Evolutionary conservation across 2,113 vertebrate species (phyloP).

Genomic region (Tachysurus fulvidraco): DNA sequence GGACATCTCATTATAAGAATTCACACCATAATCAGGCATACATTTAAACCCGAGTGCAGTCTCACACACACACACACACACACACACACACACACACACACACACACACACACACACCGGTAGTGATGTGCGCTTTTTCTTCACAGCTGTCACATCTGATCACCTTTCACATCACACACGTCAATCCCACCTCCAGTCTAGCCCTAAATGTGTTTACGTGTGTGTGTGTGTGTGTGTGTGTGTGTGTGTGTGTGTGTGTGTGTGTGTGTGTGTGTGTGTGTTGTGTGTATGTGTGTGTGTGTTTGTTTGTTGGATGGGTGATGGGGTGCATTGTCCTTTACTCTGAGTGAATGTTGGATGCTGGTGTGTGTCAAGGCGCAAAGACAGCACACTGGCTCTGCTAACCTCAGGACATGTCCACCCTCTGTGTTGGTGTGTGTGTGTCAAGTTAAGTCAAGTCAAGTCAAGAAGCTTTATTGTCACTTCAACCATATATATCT

Average conservation of each 20-base stretch:
- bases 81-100: constrained; percentile 4
- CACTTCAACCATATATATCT: too few species aligned
- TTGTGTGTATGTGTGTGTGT: constrained; percentile 16
- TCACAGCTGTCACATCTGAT: constrained; percentile 40
- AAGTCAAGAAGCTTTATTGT: too few species aligned
- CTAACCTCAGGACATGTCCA: constrained; percentile 37
- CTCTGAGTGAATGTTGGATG: constrained; percentile 23
- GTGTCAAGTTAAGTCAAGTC: too few species aligned
- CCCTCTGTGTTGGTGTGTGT: background rate
- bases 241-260: constrained; percentile 25
- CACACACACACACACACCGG: background rate
- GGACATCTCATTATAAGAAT: background rate
- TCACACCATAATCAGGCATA: constrained; percentile 12
- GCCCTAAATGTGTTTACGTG: constrained; percentile 13
- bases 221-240: constrained; percentile 11
- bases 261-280: constrained; percentile 21
- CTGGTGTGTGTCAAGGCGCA: constrained; percentile 13
- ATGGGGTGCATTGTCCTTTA: constrained; percentile 20
- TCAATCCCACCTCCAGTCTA: constrained; percentile 11
- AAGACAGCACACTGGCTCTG: constrained; percentile 21
- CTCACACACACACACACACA: background rate
- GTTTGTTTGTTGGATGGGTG: background rate
- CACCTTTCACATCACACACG: constrained; percentile 22
- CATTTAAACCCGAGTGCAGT: background rate
- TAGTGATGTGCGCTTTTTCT: background rate